Evolutionary conservation across 2,797 vertebrate species (phyloP).

Genomic region (Natrix natrix): DNA sequence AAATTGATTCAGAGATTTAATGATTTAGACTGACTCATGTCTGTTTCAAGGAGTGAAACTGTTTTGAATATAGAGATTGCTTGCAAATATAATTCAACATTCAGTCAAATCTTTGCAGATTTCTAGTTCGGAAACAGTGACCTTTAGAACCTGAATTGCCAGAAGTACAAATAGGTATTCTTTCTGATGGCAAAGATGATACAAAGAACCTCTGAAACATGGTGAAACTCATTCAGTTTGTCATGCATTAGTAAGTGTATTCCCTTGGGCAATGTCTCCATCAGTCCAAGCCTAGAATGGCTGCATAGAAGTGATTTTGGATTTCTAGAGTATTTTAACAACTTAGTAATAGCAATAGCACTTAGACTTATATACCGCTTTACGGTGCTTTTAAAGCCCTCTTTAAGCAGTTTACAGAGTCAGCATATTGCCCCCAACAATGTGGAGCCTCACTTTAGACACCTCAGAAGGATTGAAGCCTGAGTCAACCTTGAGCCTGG

Average conservation of each 20-base stretch:
- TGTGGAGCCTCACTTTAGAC: no score
- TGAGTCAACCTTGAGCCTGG: no score
- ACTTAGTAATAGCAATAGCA: neutral
- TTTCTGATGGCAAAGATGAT: neutral
- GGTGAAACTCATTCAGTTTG: neutral
- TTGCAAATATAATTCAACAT: neutral
- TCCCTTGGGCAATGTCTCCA: neutral
- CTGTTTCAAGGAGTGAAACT: neutral
- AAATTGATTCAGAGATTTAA: neutral
- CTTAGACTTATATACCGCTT: no score
- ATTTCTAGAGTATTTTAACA: slow-evolving; percentile 1
- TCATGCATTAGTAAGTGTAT: neutral
- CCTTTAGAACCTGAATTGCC: neutral
- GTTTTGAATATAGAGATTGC: neutral
- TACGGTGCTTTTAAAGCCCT: no score
- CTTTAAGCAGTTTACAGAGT: no score
- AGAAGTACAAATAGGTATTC: neutral
- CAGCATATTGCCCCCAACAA: no score
- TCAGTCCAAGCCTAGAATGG: neutral
- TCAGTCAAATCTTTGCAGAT: neutral
- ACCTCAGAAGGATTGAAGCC: no score
- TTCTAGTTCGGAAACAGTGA: neutral
- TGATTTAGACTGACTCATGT: neutral
- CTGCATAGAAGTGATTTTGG: neutral
- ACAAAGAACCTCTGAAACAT: neutral